phyloP scores from a whole-genome alignment of 2,888 invertebrate genomes.

The Euclidia mi region DNA sequence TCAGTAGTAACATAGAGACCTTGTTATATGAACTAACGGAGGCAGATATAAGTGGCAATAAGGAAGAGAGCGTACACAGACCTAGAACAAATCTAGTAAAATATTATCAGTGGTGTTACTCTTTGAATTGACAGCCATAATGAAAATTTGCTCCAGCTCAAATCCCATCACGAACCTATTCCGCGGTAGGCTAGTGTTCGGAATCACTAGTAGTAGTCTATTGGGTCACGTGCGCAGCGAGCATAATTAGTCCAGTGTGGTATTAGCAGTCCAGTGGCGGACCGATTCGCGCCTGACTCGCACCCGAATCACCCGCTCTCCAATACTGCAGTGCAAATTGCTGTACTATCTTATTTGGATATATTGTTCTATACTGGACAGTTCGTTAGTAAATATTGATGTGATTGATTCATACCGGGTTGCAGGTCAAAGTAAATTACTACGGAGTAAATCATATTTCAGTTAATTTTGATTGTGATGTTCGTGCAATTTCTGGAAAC shows the following conservation, averaged over 20 bases:
- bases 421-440: too few relatives aligned
- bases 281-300: constrained; percentile 38
- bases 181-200: constrained; percentile 24
- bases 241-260: constrained; percentile 58
- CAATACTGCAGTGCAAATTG: constrained; percentile 25
- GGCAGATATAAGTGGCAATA: too few relatives aligned
- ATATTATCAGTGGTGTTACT: too few relatives aligned
- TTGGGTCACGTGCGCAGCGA: constrained; percentile 57
- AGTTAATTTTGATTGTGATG: too few relatives aligned
- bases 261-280: constrained; percentile 42
- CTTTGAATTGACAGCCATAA: too few relatives aligned
- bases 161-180: constrained; percentile 29
- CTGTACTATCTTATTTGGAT: constrained; percentile 37
- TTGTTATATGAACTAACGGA: too few relatives aligned
- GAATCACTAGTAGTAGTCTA: constrained; percentile 20
- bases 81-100: too few relatives aligned
- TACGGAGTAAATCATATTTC: too few relatives aligned
- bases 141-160: too few relatives aligned
- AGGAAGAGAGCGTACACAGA: too few relatives aligned
- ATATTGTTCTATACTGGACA: constrained; percentile 19
- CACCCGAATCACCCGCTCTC: constrained; percentile 35
- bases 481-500: too few relatives aligned
- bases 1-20: too few relatives aligned
- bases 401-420: background rate
- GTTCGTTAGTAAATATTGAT: constrained; percentile 31